A percentile compares a stretch with the other conserved stretches of the same genome.
phyloP scores from a whole-genome alignment of 2,113 vertebrate species.

The Odontesthes bonariensis region DNA sequence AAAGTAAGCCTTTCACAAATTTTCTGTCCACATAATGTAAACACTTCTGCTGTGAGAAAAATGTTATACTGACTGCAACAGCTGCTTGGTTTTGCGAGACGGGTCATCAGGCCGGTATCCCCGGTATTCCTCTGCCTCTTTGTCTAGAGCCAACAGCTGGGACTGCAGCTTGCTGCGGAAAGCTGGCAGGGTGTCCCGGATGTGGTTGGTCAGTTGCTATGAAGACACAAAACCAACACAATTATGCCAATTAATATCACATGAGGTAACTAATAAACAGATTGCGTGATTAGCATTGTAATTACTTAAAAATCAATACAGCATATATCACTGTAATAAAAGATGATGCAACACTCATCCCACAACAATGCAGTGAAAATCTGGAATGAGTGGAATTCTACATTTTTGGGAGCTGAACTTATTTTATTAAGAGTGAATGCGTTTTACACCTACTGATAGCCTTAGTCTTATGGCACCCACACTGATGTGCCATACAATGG shows the following conservation, averaged over 20 bases:
- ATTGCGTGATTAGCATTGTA: conserved; percentile 3
- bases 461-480: conserved; percentile 25
- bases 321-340: conserved; percentile 5
- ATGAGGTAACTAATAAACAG: neutral
- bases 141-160: conserved; percentile 91
- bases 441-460: conserved; percentile 23
- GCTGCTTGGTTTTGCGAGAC: conserved; percentile 93
- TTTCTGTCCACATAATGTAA: conserved; percentile 27
- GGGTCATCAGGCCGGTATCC: conserved; percentile 95
- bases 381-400: conserved; percentile 17
- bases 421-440: conserved; percentile 5
- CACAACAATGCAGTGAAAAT: neutral
- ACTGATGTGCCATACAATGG: conserved; percentile 26
- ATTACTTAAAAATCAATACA: neutral
- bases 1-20: neutral
- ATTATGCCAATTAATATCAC: conserved; percentile 5
- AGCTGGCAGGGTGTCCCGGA: conserved; percentile 91
- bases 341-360: neutral
- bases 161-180: conserved; percentile 94
- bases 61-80: conserved; percentile 88
- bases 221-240: conserved; percentile 44
- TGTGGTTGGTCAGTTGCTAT: conserved; percentile 97
- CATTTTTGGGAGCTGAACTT: conserved; percentile 38
- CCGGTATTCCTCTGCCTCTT: conserved; percentile 93
- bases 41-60: conserved; percentile 34